phyloP scores from a whole-genome alignment of 2,113 vertebrate genomes.

The Amblyopsis rosae region DNA sequence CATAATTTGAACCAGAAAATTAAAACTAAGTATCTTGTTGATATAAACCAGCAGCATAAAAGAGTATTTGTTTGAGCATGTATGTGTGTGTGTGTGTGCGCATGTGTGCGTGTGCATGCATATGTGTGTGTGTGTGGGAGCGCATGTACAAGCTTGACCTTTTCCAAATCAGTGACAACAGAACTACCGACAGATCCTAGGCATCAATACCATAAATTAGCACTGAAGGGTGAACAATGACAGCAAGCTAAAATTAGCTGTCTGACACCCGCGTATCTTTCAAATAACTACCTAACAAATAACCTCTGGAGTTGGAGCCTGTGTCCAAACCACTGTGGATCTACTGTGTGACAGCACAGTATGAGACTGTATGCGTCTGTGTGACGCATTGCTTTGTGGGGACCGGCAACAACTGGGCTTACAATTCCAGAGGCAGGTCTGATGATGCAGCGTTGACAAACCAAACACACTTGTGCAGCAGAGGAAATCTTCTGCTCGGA shows the following conservation, averaged over 20 bases:
- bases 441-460: slow-evolving; percentile 71
- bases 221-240: slow-evolving; percentile 64
- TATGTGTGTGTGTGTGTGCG: slow-evolving; percentile 34
- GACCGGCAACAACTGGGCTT: slow-evolving; percentile 50
- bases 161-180: slow-evolving; percentile 73
- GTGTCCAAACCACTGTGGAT: slow-evolving; percentile 35
- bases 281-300: slow-evolving; percentile 39
- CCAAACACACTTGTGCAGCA: slow-evolving; percentile 77
- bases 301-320: slow-evolving; percentile 21
- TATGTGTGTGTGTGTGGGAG: background rate
- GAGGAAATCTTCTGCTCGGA: slow-evolving; percentile 75
- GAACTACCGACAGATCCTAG: slow-evolving; percentile 48
- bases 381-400: slow-evolving; percentile 41
- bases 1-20: slow-evolving; percentile 86
- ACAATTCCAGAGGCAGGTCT: slow-evolving; percentile 66
- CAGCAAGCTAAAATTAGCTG: slow-evolving; percentile 70
- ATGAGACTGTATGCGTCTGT: slow-evolving; percentile 7
- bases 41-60: slow-evolving; percentile 81
- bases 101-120: background rate
- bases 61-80: slow-evolving; percentile 77
- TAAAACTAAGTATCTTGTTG: slow-evolving; percentile 86
- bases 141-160: slow-evolving; percentile 66
- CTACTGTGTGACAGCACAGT: background rate
- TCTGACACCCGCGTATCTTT: slow-evolving; percentile 36
- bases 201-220: slow-evolving; percentile 79